A percentile compares a stretch with the other conserved stretches of the same genome.
Evolutionary conservation across 2,888 invertebrate genomes (phyloP).

Genomic region (Pasiphila rectangulata): DNA sequence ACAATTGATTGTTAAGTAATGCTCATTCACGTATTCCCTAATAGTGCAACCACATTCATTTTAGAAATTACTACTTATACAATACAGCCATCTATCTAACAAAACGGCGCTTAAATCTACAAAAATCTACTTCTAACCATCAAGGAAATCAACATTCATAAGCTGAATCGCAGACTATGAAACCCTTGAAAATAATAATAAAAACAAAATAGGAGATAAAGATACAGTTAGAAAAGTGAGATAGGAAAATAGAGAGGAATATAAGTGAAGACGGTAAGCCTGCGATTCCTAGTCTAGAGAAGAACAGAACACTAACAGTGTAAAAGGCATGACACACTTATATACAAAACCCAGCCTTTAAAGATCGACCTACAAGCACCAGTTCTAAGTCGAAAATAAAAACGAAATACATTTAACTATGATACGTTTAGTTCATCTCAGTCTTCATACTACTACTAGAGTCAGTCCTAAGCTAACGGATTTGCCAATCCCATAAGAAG

Average conservation of each 20-base stretch:
- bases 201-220: not conserved
- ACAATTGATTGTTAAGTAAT: constrained; percentile 35
- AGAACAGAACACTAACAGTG: constrained; percentile 61
- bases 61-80: constrained; percentile 50
- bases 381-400: constrained; percentile 78
- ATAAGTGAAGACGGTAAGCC: constrained; percentile 37
- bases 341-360: constrained; percentile 80
- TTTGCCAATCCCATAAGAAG: constrained; percentile 77
- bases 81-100: constrained; percentile 60
- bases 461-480: constrained; percentile 78
- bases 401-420: constrained; percentile 71
- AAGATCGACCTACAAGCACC: constrained; percentile 80
- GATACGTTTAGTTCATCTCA: constrained; percentile 78
- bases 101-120: constrained; percentile 57
- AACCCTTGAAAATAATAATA: not conserved
- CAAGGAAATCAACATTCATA: constrained; percentile 37
- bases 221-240: constrained; percentile 3
- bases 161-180: constrained; percentile 42
- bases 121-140: constrained; percentile 47
- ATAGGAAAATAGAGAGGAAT: constrained; percentile 12
- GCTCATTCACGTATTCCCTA: constrained; percentile 42
- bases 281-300: constrained; percentile 39
- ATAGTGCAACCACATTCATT: constrained; percentile 67
- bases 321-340: constrained; percentile 74
- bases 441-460: constrained; percentile 79